A percentile compares a stretch with the other conserved stretches of the same genome.
Conservation (phyloP, 2,797 vertebrate species). For the Pteronotus mesoamericanus region DNA sequence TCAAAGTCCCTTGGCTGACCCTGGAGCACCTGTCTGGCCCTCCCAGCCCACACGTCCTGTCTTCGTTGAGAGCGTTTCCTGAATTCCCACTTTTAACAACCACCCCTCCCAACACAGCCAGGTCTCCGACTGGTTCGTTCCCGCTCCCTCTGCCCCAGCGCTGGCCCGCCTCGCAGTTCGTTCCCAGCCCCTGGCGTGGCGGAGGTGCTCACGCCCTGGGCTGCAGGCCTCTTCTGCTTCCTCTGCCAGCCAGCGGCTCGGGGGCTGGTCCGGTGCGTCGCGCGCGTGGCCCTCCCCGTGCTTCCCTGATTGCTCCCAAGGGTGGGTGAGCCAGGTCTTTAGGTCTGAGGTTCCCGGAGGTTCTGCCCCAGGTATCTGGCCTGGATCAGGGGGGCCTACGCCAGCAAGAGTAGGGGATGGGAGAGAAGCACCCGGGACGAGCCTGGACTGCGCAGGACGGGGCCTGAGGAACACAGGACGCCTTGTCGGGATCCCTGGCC, state of each 20-base stretch:
- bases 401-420: not conserved
- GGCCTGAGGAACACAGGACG: not conserved
- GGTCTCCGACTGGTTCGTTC: not conserved
- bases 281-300: not conserved
- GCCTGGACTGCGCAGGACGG: not conserved
- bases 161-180: too few species aligned
- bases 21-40: not conserved
- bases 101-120: not conserved
- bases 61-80: not conserved
- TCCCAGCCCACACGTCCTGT: fast-evolving
- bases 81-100: not conserved
- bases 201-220: fast-evolving
- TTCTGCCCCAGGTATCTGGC: not conserved
- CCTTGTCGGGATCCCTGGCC: not conserved
- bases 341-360: not conserved
- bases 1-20: not conserved
- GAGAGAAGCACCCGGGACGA: too few species aligned
- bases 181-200: not conserved
- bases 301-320: not conserved
- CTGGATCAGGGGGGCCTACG: not conserved
- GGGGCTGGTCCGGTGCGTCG: not conserved
- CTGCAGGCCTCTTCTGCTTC: not conserved
- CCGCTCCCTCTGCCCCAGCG: not conserved
- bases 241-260: fast-evolving
- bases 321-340: not conserved